Evolutionary conservation across 2,888 invertebrate species (phyloP), one percentile per base, ranked within the genome.

Genomic region (Sarcophaga caerulescens): DNA sequence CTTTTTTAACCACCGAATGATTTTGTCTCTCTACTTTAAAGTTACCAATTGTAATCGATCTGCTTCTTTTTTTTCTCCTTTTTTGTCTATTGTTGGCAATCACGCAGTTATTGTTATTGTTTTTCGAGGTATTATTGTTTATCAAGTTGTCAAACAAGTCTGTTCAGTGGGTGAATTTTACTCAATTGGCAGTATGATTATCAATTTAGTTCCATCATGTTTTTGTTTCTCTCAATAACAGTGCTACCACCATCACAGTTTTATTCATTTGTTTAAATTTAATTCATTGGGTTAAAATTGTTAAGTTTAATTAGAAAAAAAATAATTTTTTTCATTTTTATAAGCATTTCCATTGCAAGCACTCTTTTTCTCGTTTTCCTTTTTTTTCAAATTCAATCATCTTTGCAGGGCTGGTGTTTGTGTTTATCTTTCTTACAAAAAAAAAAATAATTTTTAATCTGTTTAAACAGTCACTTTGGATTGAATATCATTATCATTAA

Each of bases 381-480:
- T 35, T 35, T 35, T 35, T 35, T 6, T 6, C 35, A 35, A 35
- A 35, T 35, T 35, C 35, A 6, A 35, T 35, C 1, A 35, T 35
- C 1, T 35, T 35, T 35, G 35, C 1, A 35, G 1, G 6, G 6
- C 35, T 35, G 59, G 59, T 75, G 62, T 62, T 75, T 44, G 52
- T 83, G n/a, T 66, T 17, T 44, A 62, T 66, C 45, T 75, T 69
- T 70, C 52, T 44, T 69, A 63, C 21, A 73, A 70, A 74, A 65
- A 52, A n/a, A n/a, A n/a, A 79, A 89, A 35, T 35, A 35, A 35
- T 8, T 35, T 35, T 85, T 89, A 90, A 90, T 90, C 91, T 90
- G 89, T 91, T 91, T 90, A 90, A 89, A 89, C 88, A 90, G 89
- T 87, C 88, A 89, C 87, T 86, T 83, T 73, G 45, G 59, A 44